Evolutionary conservation across 2,797 vertebrate genomes (phyloP), one percentile per base, ranked within the genome.

Genomic region (Pipistrellus pipistrellus): DNA sequence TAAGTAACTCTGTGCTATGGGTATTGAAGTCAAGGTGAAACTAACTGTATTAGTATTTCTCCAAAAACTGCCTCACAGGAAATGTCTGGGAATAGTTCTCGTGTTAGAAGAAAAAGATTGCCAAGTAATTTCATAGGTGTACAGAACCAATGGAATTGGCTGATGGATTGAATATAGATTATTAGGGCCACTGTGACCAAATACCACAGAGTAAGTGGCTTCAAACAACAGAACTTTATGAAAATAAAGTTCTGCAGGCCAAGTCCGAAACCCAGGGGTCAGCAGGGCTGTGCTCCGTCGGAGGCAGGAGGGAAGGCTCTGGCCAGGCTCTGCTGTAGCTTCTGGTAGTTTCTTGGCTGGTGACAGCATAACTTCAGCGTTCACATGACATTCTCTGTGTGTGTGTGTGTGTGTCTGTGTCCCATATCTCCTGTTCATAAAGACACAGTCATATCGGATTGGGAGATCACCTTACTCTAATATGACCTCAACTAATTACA

Each of bases 271-370:
- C 51, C 38, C 71, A 68, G 21, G 27, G 30, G 18, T 44, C 14
- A 41, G 7, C 3, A n/a, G 25, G 3, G 8, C 8, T 2, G 0
- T 18, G 18, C 32, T 13, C 11, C 23, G 9, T 69, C 21, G 8
- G 38, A 20, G 55, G 35, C 21, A 1, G 11, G 23, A 15, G 7
- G 13, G 35, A 44, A 30, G 75, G 15, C 4, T 75, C 32, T 77
- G 27, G 30, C 27, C 6, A 23, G n/a, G 18, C 32, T 9, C 0
- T 30, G 5, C 48, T 21, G 12, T 2, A 53, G 55, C 30, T 6
- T 30, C 35, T 73, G 9, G 5, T 44, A 41, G 17, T 62, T 77
- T 15, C 89, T 44, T 14, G 64, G 62, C 41, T 78, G 51, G 11
- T 17, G 32, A 48, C 64, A 30, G 17, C 21, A 48, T 30, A 23